A percentile compares a stretch with the other conserved stretches of the same genome.
phyloP scores from a whole-genome alignment of 2,797 vertebrate genomes.

The Tympanoctomys barrerae region DNA sequence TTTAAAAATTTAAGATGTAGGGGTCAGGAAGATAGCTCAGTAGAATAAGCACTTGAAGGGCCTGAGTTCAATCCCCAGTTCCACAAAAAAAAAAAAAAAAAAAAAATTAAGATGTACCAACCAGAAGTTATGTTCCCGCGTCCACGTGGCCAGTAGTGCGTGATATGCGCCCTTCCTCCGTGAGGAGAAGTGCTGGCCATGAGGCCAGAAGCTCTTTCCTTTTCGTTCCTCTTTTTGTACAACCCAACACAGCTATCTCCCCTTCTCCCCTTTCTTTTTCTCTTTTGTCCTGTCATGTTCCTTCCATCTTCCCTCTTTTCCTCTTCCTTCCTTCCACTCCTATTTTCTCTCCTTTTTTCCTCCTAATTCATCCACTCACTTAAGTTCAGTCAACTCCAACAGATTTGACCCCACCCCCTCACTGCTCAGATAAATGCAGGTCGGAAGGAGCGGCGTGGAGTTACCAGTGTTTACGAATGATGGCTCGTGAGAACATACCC shows the following conservation, averaged over 20 bases:
- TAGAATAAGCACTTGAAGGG: no score
- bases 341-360: background rate
- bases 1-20: constrained; percentile 72
- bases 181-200: constrained; percentile 67
- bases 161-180: constrained; percentile 68
- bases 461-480: background rate
- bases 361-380: background rate
- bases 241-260: background rate
- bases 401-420: background rate
- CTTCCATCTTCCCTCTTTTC: background rate
- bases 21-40: no score
- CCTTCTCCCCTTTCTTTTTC: background rate
- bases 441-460: background rate
- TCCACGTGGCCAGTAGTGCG: constrained; percentile 76
- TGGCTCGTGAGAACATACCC: background rate
- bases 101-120: constrained; percentile 78
- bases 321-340: no score
- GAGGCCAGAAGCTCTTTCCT: constrained; percentile 24
- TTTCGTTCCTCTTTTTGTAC: background rate
- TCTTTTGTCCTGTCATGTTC: background rate
- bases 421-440: background rate
- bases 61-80: no score
- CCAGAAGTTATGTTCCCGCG: constrained; percentile 83
- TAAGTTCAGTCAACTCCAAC: background rate
- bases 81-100: no score